Base-by-base conservation (phyloP, 2,888 invertebrate species). In the Agrochola litura region DNA sequence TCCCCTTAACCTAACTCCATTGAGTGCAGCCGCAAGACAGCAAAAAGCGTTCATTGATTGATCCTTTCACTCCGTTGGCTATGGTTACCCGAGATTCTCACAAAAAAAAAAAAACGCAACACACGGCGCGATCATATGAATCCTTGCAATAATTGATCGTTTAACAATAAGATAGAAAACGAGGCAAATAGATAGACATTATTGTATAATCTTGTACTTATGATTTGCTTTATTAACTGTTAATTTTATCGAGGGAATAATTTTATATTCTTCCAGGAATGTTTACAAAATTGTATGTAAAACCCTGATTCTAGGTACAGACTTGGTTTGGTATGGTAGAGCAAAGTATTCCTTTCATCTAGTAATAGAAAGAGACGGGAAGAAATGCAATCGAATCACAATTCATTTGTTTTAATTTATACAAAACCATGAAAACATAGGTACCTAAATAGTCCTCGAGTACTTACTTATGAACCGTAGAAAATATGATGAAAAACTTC, bases 31-130 rank as follows among this genome's bases (percentile, higher is more conserved):
- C 82, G 78, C 77, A 87, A 82, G 46, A 41, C 61, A 60, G 80
- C 86, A 90, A 88, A 88, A 86, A 68, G 30, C 9, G 64, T 49
- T 79, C 81, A 87, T 88, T 91, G 87, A 91, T 90, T 90, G 86
- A 89, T 86, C 86, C 83, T 88, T 89, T 90, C 89, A 87, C 86
- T 87, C 81, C 79, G 81, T 89, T 90, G 77, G 84, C 70, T 81
- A 71, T 54, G 25, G 77, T 68, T 76, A 78, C 37, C 68, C 46
- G 69, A 68, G 70, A 75, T 76, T 68, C 68, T 63, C 68, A 80
- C 75, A 78, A 78, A 71, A 88, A 87, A 37, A 37, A 37, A 37
- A 71, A 61, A 68, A 19, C 8, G 68, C 37, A 67, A 67, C 49
- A 58, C 61, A 64, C 19, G 12, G 22, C 19, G 25, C 22, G 37